Percentiles rank a stretch among this genome's conserved stretches.
Evolutionary conservation across 2,888 invertebrate species (phyloP).

Genomic region (Nomada goodeniana): DNA sequence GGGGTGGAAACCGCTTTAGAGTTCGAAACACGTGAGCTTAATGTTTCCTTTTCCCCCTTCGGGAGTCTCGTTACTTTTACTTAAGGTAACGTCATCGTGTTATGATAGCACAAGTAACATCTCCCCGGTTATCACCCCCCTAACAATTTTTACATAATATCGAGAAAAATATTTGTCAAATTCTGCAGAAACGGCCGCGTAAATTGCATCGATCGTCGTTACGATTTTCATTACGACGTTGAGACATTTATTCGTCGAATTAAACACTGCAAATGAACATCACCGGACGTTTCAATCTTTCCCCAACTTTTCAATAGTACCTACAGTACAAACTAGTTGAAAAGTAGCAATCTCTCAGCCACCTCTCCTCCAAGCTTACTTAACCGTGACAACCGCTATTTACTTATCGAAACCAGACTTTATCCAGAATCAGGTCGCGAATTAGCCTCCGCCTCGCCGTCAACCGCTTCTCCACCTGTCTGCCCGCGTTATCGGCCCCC

Average conservation of each 20-base stretch:
- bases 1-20: slow-evolving; percentile 63
- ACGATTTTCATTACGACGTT: no score
- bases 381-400: slow-evolving; percentile 13
- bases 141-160: neutral
- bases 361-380: neutral
- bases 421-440: slow-evolving; percentile 36
- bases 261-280: no score
- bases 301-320: no score
- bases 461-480: slow-evolving; percentile 44
- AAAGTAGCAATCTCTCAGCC: slow-evolving; percentile 4
- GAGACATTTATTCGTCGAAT: no score
- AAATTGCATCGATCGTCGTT: neutral
- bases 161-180: neutral
- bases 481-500: slow-evolving; percentile 50
- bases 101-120: slow-evolving; percentile 12
- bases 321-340: neutral
- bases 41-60: slow-evolving; percentile 55
- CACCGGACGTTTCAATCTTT: no score
- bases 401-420: slow-evolving; percentile 37
- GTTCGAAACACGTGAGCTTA: slow-evolving; percentile 70
- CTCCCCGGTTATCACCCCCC: neutral
- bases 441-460: slow-evolving; percentile 22
- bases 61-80: slow-evolving; percentile 51
- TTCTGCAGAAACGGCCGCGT: neutral
- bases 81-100: slow-evolving; percentile 27